phyloP scores from a whole-genome alignment of 1,140 invertebrate species.

The Macrosteles quadrilineatus region DNA sequence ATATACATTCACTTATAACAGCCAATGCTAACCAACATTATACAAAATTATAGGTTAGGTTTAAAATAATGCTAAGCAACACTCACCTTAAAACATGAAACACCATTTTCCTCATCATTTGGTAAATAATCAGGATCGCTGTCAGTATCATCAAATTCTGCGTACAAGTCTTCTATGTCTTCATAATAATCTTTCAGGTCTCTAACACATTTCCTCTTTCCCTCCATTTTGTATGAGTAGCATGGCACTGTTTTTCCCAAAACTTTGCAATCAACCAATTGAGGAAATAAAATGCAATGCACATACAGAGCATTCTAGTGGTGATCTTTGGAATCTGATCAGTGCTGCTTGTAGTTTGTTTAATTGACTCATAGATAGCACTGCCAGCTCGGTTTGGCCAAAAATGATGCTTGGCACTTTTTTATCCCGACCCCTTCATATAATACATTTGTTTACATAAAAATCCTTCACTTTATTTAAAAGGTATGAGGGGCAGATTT shows the following conservation, averaged over 20 bases:
- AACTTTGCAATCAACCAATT: background rate
- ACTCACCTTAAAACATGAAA: slow-evolving; percentile 7
- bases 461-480: too few relatives aligned
- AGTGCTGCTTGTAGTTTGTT: background rate
- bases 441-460: too few relatives aligned
- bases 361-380: background rate
- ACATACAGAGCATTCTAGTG: too few relatives aligned
- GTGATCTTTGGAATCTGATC: background rate
- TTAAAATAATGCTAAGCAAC: background rate
- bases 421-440: too few relatives aligned
- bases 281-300: too few relatives aligned
- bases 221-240: background rate
- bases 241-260: slow-evolving; percentile 15
- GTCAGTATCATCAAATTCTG: background rate
- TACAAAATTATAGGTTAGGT: background rate
- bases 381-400: slow-evolving; percentile 7
- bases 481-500: too few relatives aligned
- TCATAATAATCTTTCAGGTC: background rate
- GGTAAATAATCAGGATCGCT: slow-evolving; percentile 1
- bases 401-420: too few relatives aligned
- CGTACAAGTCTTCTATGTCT: background rate
- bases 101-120: background rate
- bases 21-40: background rate
- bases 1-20: background rate
- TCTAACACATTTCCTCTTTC: background rate